These are phyloP conservation scores for Sitophilus oryzae DNA, from an alignment of 1,140 invertebrate species.

Conservation along the genomic window DNA sequence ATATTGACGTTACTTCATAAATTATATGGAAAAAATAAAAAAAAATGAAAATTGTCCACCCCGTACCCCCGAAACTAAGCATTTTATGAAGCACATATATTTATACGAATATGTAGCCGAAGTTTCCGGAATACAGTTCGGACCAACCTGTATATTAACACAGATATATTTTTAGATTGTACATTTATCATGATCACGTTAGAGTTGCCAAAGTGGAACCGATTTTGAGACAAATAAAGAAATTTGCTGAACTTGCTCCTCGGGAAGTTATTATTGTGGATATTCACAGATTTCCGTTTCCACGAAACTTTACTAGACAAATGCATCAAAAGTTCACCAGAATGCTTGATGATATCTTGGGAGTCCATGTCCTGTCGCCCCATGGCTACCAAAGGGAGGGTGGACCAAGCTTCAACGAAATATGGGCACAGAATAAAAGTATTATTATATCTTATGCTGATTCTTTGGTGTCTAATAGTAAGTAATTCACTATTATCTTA, in stretches of 20 bases:
- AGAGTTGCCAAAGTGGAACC: constrained; percentile 57
- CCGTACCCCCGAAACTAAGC: too few species aligned
- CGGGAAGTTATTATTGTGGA: constrained; percentile 66
- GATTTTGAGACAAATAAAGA: constrained; percentile 55
- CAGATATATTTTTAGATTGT: constrained; percentile 52
- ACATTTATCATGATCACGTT: constrained; percentile 65
- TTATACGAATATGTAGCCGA: too few species aligned
- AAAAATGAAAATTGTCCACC: too few species aligned
- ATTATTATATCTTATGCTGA: constrained; percentile 60
- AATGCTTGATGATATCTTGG: constrained; percentile 57
- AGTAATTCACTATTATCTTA: too few species aligned
- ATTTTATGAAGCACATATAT: too few species aligned
- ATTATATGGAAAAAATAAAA: too few species aligned
- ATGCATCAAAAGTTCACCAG: constrained; percentile 54
- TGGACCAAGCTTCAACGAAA: constrained; percentile 56
- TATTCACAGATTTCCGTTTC: constrained; percentile 65
- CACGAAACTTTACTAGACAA: constrained; percentile 51
- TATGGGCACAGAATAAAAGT: constrained; percentile 55
- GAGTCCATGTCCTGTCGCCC: constrained; percentile 49
- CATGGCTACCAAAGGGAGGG: constrained; percentile 45
- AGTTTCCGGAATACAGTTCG: too few species aligned
- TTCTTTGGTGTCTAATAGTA: constrained; percentile 30
- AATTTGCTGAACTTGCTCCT: constrained; percentile 55
- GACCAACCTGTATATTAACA: constrained; percentile 1
- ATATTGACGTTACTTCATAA: too few species aligned